These are phyloP conservation scores for Nicator chloris DNA, from an alignment of 2,113 vertebrate species.

Conservation along the genomic window DNA sequence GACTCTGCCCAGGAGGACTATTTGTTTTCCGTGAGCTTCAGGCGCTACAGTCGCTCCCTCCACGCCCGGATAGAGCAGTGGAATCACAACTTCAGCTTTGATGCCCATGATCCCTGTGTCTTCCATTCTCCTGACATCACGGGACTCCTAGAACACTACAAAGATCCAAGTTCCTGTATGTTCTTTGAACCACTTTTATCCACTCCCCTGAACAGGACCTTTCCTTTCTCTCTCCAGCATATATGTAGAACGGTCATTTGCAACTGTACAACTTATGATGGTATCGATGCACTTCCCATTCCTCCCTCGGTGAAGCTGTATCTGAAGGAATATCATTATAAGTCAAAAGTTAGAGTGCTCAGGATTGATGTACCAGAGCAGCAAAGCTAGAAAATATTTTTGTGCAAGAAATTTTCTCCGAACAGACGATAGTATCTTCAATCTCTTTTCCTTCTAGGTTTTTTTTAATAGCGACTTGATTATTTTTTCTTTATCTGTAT, in stretches of 20 bases:
- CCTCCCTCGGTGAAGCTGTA: slow-evolving; percentile 90
- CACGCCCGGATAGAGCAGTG: slow-evolving; percentile 96
- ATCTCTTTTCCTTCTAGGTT: neutral
- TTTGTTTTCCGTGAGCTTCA: slow-evolving; percentile 95
- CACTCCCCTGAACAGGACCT: slow-evolving; percentile 87
- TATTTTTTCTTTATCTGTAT: neutral
- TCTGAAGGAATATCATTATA: slow-evolving; percentile 93
- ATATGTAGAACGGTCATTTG: slow-evolving; percentile 92
- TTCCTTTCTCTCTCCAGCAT: slow-evolving; percentile 92
- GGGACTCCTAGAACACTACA: slow-evolving; percentile 91
- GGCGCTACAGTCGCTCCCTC: slow-evolving; percentile 94
- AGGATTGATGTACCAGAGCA: slow-evolving; percentile 75
- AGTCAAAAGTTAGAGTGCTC: slow-evolving; percentile 82
- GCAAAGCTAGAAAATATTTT: slow-evolving; percentile 62
- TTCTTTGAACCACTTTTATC: slow-evolving; percentile 97
- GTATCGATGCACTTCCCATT: slow-evolving; percentile 83
- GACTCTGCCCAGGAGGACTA: slow-evolving; percentile 97
- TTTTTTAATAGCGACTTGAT: neutral
- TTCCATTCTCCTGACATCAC: slow-evolving; percentile 93
- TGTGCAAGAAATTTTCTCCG: neutral
- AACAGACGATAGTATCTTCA: neutral
- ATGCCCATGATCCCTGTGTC: slow-evolving; percentile 94
- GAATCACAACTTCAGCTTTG: slow-evolving; percentile 95
- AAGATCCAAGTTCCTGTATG: slow-evolving; percentile 92
- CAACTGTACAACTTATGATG: slow-evolving; percentile 88